phyloP scores from a whole-genome alignment of 2,888 invertebrate species.

The Iselma pallidipennis region DNA sequence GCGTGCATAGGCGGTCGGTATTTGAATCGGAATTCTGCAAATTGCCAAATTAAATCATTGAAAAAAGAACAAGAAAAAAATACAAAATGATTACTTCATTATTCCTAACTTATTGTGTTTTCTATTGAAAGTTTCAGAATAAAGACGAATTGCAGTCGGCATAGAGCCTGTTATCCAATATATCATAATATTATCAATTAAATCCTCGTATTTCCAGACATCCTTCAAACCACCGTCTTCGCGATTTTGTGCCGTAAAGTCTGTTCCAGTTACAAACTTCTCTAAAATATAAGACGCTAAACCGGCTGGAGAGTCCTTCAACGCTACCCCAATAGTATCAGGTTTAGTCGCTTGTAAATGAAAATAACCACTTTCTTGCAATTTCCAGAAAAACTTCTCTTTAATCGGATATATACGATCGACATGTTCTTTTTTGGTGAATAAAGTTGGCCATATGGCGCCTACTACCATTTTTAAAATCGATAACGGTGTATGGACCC shows the following conservation, averaged over 20 bases:
- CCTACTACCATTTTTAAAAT: constrained; percentile 56
- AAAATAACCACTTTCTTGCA: constrained; percentile 65
- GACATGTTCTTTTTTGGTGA: constrained; percentile 55
- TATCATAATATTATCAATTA: constrained; percentile 78
- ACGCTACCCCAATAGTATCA: constrained; percentile 76
- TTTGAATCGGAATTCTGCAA: constrained; percentile 65
- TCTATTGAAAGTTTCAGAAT: constrained; percentile 63
- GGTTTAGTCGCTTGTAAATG: constrained; percentile 89
- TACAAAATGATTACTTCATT: constrained; percentile 4
- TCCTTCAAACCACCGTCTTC: constrained; percentile 69
- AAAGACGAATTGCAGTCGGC: constrained; percentile 75
- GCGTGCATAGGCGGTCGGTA: constrained; percentile 74
- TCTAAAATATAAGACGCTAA: constrained; percentile 89
- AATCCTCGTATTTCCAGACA: constrained; percentile 70
- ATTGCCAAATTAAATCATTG: not conserved
- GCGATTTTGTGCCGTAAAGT: constrained; percentile 55
- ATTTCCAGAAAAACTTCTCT: constrained; percentile 49
- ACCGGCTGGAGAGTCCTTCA: constrained; percentile 80
- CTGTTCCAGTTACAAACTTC: constrained; percentile 81
- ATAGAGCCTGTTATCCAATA: constrained; percentile 78
- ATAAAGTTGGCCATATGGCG: constrained; percentile 59
- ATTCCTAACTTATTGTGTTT: constrained; percentile 23
- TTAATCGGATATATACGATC: constrained; percentile 60
- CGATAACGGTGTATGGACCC: constrained; percentile 42
- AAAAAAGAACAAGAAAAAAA: too few species aligned